Evolutionary conservation across 2,888 invertebrate genomes (phyloP), one percentile per base, ranked within the genome.

Genomic region (Rhamnusium bicolor): DNA sequence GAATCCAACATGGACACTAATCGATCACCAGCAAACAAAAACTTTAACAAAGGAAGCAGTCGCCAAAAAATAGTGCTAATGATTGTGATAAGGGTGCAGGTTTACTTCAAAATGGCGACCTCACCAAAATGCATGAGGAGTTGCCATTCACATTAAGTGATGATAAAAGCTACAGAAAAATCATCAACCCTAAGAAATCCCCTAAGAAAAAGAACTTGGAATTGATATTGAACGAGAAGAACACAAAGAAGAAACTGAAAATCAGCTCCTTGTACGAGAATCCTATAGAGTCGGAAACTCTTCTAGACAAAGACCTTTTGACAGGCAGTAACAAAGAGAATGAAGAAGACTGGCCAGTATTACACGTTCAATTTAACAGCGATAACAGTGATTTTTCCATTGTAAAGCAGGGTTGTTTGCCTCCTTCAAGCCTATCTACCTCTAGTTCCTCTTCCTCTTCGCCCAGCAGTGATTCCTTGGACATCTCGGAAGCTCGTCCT

Each of bases 401-500:
- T 24, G 73, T 71, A 27, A 80, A 82, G 58, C 69, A 69, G 21
- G 67, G 73, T 12, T 72, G 73, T 14, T 83, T 80, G 12, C 82
- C 82, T 24, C 80, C 81, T 6, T 78, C 81, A 16, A 83, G 80
- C 53, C 88, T 80, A 87, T 90, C 80, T 86, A 90, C 75, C 82
- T 69, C 76, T 7, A 77, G 80, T 19, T 78, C 79, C 18, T 75
- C 78, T 10, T 84, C 85, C 62, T 89, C 90, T 72, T 90, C 90
- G 56, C 90, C 91, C 60, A 91, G 91, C 4, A 92, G 92, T 78
- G 92, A 92, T 71, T 92, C 92, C 72, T 90, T 92, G 53, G 90
- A 91, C 10, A 90, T 92, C 61, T 90, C 93, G 6, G 94, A 94
- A 85, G 92, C 93, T 0, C 89, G 92, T 18, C 93, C 94, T 0